phyloP scores from a whole-genome alignment of 2,888 invertebrate species.

The Cerastoderma edule region DNA sequence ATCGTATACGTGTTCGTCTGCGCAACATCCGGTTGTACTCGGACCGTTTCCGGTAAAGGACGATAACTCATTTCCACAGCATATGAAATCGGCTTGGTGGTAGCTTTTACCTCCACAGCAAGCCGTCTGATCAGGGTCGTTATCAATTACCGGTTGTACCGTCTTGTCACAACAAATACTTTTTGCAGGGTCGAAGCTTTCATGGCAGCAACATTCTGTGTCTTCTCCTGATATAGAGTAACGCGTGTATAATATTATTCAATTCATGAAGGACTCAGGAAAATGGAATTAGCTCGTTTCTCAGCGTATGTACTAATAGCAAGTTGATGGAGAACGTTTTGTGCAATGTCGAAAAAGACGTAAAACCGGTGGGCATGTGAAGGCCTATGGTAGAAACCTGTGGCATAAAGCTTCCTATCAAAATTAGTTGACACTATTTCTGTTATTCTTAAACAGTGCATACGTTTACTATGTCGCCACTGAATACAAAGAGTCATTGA shows the following conservation, averaged over 20 bases:
- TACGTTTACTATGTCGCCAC: too few species aligned
- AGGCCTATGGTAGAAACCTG: not conserved
- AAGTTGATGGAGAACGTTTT: not conserved
- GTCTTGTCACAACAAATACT: constrained; percentile 44
- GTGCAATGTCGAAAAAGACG: not conserved
- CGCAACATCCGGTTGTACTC: constrained; percentile 41
- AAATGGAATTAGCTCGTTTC: not conserved
- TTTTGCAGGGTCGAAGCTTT: constrained; percentile 39
- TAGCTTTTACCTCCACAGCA: constrained; percentile 39
- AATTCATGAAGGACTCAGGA: not conserved
- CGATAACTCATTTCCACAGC: constrained; percentile 1
- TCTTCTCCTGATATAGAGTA: constrained; percentile 6
- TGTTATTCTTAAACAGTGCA: too few species aligned
- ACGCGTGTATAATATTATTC: not conserved
- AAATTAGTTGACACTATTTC: too few species aligned
- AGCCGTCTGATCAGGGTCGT: constrained; percentile 22
- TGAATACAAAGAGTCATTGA: too few species aligned
- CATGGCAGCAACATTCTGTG: constrained; percentile 38
- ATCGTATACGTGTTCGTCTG: constrained; percentile 31
- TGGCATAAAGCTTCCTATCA: too few species aligned
- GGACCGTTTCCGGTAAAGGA: constrained; percentile 37
- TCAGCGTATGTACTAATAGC: not conserved
- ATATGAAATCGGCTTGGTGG: constrained; percentile 6
- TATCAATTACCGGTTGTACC: constrained; percentile 34
- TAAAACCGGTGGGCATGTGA: not conserved